Conservation (phyloP, 1,140 invertebrate genomes). For the Notospermus geniculatus region DNA sequence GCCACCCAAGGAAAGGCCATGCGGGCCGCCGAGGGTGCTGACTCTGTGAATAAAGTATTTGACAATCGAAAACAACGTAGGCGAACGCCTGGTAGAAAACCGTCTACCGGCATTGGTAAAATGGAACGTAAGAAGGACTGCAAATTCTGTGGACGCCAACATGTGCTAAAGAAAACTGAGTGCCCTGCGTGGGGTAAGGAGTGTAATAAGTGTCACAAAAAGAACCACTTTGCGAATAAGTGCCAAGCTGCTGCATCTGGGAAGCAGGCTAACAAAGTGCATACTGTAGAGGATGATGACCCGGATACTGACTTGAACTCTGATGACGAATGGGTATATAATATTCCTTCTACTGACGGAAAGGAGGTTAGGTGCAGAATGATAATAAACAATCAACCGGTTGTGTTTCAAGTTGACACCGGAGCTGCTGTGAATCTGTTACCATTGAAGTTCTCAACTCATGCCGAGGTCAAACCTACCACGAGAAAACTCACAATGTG, state of each 20-base stretch:
- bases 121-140: neutral
- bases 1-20: neutral
- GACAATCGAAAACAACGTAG: neutral
- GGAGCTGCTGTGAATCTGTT: neutral
- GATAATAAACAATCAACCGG: neutral
- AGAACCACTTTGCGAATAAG: slow-evolving; percentile 1
- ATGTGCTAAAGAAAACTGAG: slow-evolving; percentile 3
- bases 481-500: neutral
- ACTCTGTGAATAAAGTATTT: neutral
- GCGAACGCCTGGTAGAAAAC: neutral
- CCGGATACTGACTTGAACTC: neutral
- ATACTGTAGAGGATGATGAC: neutral
- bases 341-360: neutral
- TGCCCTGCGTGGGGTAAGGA: neutral
- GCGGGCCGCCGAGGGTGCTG: no score
- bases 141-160: slow-evolving; percentile 1
- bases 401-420: neutral
- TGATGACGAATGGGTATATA: neutral
- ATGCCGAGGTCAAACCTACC: neutral
- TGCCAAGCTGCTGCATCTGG: neutral
- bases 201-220: neutral
- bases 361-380: neutral
- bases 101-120: neutral
- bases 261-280: neutral
- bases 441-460: neutral